Percentiles rank a stretch among this genome's conserved stretches.
Evolutionary conservation across 2,888 invertebrate genomes (phyloP).

Genomic region (Podotricha telesiphe): DNA sequence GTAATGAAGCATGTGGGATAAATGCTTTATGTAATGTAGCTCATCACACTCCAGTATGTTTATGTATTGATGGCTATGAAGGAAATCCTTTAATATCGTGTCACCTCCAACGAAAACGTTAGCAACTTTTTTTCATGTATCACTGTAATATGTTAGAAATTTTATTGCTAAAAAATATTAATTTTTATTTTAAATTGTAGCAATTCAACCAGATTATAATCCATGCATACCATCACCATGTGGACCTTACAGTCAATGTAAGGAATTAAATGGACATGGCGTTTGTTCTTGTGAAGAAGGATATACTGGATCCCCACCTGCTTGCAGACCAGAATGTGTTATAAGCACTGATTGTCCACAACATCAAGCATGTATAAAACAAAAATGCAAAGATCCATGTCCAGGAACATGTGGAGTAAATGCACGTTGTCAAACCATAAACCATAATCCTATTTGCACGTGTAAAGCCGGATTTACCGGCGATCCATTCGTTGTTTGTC

Average conservation of each 20-base stretch:
- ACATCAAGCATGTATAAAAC: slow-evolving; percentile 88
- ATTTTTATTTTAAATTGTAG: slow-evolving; percentile 57
- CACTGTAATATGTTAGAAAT: background rate
- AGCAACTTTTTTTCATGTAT: slow-evolving; percentile 52
- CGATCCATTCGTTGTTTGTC: slow-evolving; percentile 91
- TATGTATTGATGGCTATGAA: slow-evolving; percentile 89
- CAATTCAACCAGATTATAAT: slow-evolving; percentile 75
- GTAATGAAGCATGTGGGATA: slow-evolving; percentile 91
- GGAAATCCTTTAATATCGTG: slow-evolving; percentile 89
- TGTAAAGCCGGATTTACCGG: slow-evolving; percentile 90
- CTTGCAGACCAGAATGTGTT: slow-evolving; percentile 90
- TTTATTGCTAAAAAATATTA: too few relatives aligned
- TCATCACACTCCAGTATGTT: slow-evolving; percentile 92
- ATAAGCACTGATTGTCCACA: slow-evolving; percentile 90
- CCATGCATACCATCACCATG: slow-evolving; percentile 90
- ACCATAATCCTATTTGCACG: slow-evolving; percentile 91
- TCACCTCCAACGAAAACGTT: slow-evolving; percentile 71
- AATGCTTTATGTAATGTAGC: slow-evolving; percentile 91
- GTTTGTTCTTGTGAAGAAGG: slow-evolving; percentile 91
- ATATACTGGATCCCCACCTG: slow-evolving; percentile 90
- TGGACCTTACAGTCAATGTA: slow-evolving; percentile 90
- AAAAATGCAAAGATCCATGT: slow-evolving; percentile 90
- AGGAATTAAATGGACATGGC: slow-evolving; percentile 87
- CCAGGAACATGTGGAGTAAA: slow-evolving; percentile 89
- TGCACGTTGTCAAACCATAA: slow-evolving; percentile 88